Base-by-base conservation (phyloP, 2,888 invertebrate genomes). In the Chymomyza amoena region DNA sequence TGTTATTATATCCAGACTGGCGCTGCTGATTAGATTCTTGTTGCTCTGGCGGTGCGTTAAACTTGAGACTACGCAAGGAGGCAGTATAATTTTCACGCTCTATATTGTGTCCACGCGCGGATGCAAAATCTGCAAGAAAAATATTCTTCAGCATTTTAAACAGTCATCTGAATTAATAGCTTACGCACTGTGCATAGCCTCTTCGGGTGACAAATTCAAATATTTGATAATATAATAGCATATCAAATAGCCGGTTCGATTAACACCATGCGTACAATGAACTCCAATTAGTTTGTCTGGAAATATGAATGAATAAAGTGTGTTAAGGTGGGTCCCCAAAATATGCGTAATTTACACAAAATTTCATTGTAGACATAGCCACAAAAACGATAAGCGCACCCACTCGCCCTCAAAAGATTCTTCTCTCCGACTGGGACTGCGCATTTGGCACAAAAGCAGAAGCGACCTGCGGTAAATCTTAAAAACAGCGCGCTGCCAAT, bases 261-360 rank as follows among this genome's bases (percentile, higher is more conserved):
- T 96, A 73, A 96, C 92, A 5, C 96, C 96, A 87, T 96, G 96
- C 1, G 96, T 96, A 90, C 96, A 96, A 90, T 96, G 96, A 69
- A 96, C 95, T 63, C 96, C 96, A 78, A 96, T 93, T 73, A 96
- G 88, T 77, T 93, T 93, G 88, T 93, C 96, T 96, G 93, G 20
- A 93, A 93, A 84, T 2, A 84, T 2, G 51, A 54, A 15, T 9
- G 9, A 13, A 45, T 45, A 3, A 45, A 45, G 1, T 13, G 39
- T 45, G 39, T 13, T 13, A 70, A 75, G 72, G 73, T 75, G 63
- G 74, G 75, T 74, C 0, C 72, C 9, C 39, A 9, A 45, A 45
- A 45, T 45, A 45, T 45, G 39, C 52, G 69, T 89, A 83, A 83
- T 83, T 81, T 79, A 79, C 88, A 68, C 73, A 75, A 78, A 84